Conservation (phyloP, 2,888 invertebrate species). For the Lingula anatina region DNA sequence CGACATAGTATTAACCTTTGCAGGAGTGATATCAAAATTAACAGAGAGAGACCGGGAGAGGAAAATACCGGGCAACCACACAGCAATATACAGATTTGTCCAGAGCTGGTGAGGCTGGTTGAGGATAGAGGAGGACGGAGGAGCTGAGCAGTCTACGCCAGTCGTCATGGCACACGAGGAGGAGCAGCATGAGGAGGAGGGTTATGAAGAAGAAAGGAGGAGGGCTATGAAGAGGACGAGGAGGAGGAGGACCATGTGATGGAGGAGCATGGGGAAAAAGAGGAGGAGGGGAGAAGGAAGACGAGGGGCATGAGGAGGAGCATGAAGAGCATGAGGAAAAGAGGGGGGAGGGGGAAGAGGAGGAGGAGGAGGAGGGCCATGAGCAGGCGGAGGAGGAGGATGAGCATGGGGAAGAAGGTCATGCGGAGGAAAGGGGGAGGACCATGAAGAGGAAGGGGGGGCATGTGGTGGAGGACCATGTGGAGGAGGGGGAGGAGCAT, state of each 20-base stretch:
- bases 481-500: too few relatives aligned
- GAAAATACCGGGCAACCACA: not conserved
- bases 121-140: not conserved
- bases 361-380: not conserved
- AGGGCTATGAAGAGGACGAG: constrained; percentile 5
- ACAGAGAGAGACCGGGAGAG: constrained; percentile 1
- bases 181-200: not conserved
- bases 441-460: not conserved
- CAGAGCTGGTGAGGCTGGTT: not conserved
- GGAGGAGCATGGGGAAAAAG: not conserved
- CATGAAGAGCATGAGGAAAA: not conserved
- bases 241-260: constrained; percentile 1
- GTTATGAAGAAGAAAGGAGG: constrained; percentile 4
- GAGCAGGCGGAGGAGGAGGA: not conserved
- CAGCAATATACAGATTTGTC: not conserved
- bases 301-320: not conserved
- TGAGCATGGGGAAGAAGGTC: not conserved
- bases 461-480: not conserved
- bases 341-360: not conserved
- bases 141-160: not conserved
- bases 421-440: not conserved
- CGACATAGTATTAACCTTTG: too few relatives aligned
- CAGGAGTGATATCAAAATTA: too few relatives aligned
- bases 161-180: not conserved
- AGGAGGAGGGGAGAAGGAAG: not conserved